A percentile compares a stretch with the other conserved stretches of the same genome.
These are phyloP conservation scores for Benthosema pterotum DNA, from an alignment of 2,797 vertebrate genomes.

Conservation along the genomic window DNA sequence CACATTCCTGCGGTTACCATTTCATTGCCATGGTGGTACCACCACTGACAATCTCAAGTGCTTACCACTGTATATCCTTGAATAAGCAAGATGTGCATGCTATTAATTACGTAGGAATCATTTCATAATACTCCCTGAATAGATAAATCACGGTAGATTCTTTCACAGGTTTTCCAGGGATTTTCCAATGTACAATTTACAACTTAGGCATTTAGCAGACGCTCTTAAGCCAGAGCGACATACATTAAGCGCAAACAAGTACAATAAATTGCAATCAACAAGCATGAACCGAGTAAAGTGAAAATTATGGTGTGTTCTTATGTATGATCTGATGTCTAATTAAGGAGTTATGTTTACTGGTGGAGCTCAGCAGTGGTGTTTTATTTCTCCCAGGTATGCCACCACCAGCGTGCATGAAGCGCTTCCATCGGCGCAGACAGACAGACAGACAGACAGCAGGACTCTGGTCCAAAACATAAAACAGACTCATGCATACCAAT, in stretches of 20 bases:
- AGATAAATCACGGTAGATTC: constrained; percentile 40
- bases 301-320: constrained; percentile 55
- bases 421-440: constrained; percentile 67
- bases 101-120: constrained; percentile 3
- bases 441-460: constrained; percentile 74
- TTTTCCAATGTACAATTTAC: too few relatives aligned
- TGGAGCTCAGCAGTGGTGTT: constrained; percentile 44
- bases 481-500: constrained; percentile 59
- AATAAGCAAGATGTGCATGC: constrained; percentile 40
- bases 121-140: constrained; percentile 35
- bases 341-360: constrained; percentile 69
- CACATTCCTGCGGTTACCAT: too few relatives aligned
- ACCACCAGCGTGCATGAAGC: constrained; percentile 52
- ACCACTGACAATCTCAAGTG: too few relatives aligned
- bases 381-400: constrained; percentile 67
- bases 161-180: too few relatives aligned
- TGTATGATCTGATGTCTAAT: constrained; percentile 70
- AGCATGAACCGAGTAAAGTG: constrained; percentile 69
- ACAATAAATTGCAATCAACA: too few relatives aligned
- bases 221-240: too few relatives aligned
- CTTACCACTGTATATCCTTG: too few relatives aligned
- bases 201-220: too few relatives aligned
- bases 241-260: too few relatives aligned
- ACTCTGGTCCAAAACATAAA: constrained; percentile 72
- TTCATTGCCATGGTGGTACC: too few relatives aligned